A percentile compares a stretch with the other conserved stretches of the same genome.
These are phyloP conservation scores for Ladona fulva DNA, from an alignment of 1,140 invertebrate genomes.

Conservation along the genomic window DNA sequence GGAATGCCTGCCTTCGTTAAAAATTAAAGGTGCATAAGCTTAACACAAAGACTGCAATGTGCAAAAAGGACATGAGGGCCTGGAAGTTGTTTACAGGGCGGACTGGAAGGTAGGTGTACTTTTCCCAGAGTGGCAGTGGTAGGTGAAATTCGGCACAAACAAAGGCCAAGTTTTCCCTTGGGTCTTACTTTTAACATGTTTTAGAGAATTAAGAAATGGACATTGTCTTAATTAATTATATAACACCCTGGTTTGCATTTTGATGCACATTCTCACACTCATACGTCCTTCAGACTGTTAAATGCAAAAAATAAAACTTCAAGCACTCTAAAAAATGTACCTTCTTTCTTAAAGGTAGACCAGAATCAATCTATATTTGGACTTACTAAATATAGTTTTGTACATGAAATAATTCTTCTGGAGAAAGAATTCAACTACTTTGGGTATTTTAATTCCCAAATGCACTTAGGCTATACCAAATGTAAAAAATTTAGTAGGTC, in stretches of 20 bases:
- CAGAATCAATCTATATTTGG: background rate
- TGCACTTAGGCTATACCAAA: background rate
- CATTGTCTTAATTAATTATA: background rate
- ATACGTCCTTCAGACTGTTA: background rate
- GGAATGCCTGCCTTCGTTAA: background rate
- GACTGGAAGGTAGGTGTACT: background rate
- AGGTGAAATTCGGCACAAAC: conserved; percentile 4
- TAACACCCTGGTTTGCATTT: background rate
- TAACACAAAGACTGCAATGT: background rate
- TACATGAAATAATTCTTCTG: conserved; percentile 10
- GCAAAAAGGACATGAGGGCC: background rate
- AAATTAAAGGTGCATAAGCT: background rate
- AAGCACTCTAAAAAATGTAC: background rate
- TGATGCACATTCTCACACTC: background rate
- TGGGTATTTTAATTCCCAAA: background rate
- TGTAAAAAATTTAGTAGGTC: background rate
- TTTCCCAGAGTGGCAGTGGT: conserved; percentile 2
- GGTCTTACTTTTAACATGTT: background rate
- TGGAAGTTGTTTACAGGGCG: background rate
- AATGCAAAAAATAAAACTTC: conserved; percentile 8
- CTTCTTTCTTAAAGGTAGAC: background rate
- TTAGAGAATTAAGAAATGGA: background rate
- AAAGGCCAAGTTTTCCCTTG: background rate
- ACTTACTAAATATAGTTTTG: background rate
- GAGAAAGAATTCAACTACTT: background rate